A percentile compares a stretch with the other conserved stretches of the same genome.
Conservation (phyloP, 2,797 vertebrate genomes). For the Poeciliopsis gracilis region DNA sequence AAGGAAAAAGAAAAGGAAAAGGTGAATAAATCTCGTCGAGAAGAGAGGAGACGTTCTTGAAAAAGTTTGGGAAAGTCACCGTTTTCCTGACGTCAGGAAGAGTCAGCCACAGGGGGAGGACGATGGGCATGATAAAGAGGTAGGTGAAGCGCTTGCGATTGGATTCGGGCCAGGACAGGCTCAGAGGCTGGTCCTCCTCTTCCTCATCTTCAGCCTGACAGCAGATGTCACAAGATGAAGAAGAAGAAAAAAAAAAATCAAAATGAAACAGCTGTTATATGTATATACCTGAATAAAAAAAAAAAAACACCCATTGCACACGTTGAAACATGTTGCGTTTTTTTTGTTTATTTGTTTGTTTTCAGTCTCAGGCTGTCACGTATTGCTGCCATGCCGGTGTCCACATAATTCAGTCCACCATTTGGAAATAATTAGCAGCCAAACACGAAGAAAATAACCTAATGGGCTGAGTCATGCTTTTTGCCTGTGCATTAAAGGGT, state of each 20-base stretch:
- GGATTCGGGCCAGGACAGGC: constrained; percentile 88
- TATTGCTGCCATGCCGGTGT: background rate
- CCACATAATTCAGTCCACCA: constrained; percentile 9
- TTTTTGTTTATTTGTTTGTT: background rate
- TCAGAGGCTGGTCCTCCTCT: constrained; percentile 89
- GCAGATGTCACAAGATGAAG: constrained; percentile 1
- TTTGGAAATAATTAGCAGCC: constrained; percentile 11
- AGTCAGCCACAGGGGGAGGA: constrained; percentile 89
- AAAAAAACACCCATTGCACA: background rate
- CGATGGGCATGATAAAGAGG: constrained; percentile 88
- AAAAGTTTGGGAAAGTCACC: constrained; percentile 58
- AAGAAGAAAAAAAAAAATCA: background rate
- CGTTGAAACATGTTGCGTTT: background rate
- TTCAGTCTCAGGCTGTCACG: background rate
- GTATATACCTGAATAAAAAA: background rate
- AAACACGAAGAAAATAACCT: constrained; percentile 3
- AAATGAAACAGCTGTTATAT: background rate
- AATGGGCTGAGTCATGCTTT: constrained; percentile 22
- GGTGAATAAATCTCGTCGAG: background rate
- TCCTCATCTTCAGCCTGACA: constrained; percentile 78
- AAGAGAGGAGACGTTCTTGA: background rate
- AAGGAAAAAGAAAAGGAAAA: background rate
- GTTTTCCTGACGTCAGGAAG: constrained; percentile 90
- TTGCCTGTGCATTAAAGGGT: constrained; percentile 13
- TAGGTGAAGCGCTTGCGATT: constrained; percentile 87